These are phyloP conservation scores for Sinhomidia bicolor DNA, from an alignment of 2,888 invertebrate species.

Conservation along the genomic window DNA sequence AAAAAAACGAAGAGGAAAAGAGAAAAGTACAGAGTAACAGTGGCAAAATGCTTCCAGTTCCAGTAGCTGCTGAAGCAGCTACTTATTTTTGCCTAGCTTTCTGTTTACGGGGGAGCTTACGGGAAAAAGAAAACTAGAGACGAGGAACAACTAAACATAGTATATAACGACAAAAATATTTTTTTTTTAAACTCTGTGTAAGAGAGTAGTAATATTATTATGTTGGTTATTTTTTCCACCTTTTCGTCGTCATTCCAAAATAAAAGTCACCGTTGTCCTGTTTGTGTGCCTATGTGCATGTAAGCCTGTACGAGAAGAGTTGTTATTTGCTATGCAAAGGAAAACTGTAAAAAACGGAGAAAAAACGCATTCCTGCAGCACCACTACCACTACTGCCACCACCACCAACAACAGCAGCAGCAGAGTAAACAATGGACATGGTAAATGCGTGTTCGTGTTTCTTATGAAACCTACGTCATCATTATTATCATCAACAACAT, in stretches of 20 bases:
- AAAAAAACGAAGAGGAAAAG: not conserved
- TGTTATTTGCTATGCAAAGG: too few relatives aligned
- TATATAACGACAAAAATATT: not conserved
- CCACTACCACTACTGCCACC: too few relatives aligned
- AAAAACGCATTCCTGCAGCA: constrained; percentile 40
- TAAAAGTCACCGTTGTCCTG: not conserved
- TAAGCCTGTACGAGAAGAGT: too few relatives aligned
- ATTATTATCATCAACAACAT: constrained; percentile 8
- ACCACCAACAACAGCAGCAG: not conserved
- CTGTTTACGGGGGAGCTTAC: not conserved
- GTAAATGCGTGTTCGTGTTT: constrained; percentile 52
- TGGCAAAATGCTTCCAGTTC: not conserved
- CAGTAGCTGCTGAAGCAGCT: not conserved
- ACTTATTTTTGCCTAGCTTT: not conserved
- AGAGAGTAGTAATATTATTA: too few relatives aligned
- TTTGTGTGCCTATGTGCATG: too few relatives aligned
- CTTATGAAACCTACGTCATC: constrained; percentile 63
- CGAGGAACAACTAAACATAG: constrained; percentile 2
- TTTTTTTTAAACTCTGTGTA: not conserved
- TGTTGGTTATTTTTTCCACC: not conserved
- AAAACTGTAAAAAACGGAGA: not conserved
- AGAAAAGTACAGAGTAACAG: not conserved
- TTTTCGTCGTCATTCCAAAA: not conserved
- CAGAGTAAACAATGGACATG: not conserved
- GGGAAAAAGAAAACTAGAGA: not conserved